These are phyloP conservation scores for Anoura caudifer DNA, from an alignment of 2,113 vertebrate species.

Conservation along the genomic window DNA sequence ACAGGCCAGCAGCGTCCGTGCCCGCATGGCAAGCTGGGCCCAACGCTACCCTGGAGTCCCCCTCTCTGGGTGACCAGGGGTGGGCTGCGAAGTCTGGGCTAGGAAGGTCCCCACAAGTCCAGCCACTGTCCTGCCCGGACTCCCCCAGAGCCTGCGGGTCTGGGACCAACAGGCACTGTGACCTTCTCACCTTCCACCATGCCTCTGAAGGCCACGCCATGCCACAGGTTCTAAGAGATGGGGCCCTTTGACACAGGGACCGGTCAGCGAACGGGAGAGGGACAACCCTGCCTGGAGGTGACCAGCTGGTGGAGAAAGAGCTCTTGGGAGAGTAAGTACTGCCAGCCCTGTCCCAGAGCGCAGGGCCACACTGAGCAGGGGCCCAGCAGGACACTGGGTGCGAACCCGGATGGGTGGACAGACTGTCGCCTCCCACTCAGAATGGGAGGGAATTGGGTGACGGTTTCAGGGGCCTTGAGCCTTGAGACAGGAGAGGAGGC, in stretches of 20 bases:
- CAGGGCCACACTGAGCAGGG: rapidly evolving
- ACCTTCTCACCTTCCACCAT: not conserved
- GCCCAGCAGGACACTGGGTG: rapidly evolving
- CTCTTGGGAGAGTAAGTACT: not conserved
- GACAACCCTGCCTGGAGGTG: not conserved
- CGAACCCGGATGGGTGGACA: rapidly evolving
- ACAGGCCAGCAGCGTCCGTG: not conserved
- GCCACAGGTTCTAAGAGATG: not conserved
- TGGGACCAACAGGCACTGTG: not conserved
- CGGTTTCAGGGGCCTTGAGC: rapidly evolving
- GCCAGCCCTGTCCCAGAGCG: rapidly evolving
- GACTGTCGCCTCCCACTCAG: rapidly evolving
- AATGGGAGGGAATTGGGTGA: rapidly evolving
- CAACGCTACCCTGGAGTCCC: not conserved
- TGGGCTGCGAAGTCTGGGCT: not conserved
- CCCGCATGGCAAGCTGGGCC: not conserved
- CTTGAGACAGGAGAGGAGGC: rapidly evolving
- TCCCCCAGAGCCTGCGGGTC: not conserved
- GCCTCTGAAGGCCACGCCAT: not conserved
- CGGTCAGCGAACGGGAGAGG: not conserved
- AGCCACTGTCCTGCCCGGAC: too few species aligned
- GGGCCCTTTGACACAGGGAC: not conserved
- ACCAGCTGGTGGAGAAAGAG: too few species aligned
- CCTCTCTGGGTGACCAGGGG: not conserved
- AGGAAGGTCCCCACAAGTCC: not conserved